Percentiles rank a stretch among this genome's conserved stretches.
These are phyloP conservation scores for Mobula birostris DNA, from an alignment of 2,113 vertebrate genomes.

Conservation along the genomic window DNA sequence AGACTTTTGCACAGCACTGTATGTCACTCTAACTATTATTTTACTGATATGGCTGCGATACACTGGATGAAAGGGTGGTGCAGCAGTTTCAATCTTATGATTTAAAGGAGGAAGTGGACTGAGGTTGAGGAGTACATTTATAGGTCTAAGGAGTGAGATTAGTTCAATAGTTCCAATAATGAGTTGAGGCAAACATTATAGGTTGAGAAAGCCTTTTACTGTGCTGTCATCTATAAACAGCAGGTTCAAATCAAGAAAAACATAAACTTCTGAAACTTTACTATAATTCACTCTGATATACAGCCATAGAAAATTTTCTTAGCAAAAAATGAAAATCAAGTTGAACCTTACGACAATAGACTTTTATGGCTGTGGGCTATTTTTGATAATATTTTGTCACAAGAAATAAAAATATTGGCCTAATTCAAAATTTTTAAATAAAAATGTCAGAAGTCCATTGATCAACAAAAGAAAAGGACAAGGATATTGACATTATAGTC, in stretches of 20 bases:
- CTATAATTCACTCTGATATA: background rate
- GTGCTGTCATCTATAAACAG: background rate
- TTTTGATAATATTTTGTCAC: background rate
- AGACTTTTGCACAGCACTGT: no score
- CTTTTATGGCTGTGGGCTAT: background rate
- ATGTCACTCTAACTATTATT: background rate
- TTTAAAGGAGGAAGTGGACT: background rate
- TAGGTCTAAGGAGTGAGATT: background rate
- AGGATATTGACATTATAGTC: background rate
- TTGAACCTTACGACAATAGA: slow-evolving; percentile 74
- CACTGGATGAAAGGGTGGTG: background rate
- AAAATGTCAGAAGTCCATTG: background rate
- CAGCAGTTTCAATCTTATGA: background rate
- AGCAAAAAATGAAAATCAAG: slow-evolving; percentile 95
- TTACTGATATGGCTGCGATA: background rate
- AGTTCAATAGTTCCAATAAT: background rate
- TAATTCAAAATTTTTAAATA: background rate
- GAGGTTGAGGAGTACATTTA: background rate
- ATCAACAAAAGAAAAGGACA: background rate
- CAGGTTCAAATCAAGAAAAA: background rate
- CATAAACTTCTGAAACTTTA: background rate
- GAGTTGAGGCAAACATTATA: background rate
- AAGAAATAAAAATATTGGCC: no score
- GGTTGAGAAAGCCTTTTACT: background rate
- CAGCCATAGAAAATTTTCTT: slow-evolving; percentile 36